Conservation (phyloP, 2,113 vertebrate species). For the Oceanodroma tethys region DNA sequence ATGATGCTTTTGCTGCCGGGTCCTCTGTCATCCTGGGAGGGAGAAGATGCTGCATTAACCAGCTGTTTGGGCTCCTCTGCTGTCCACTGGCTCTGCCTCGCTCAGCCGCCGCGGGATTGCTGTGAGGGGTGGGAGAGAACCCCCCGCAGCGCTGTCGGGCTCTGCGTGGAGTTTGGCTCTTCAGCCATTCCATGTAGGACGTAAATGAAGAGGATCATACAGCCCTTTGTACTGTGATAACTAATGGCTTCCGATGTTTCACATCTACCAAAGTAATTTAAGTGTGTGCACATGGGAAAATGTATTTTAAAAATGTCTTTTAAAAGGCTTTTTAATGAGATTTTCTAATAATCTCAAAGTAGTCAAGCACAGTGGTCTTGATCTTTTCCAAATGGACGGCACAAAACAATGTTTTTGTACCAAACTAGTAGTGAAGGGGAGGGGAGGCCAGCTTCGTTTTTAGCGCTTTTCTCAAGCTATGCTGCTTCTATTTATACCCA, state of each 20-base stretch:
- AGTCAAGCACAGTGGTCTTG: not conserved
- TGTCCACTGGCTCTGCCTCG: not conserved
- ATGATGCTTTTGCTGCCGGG: not conserved
- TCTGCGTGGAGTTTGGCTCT: not conserved
- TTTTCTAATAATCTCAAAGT: not conserved
- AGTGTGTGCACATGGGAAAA: not conserved
- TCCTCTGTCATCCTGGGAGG: not conserved
- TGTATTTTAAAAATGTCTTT: not conserved
- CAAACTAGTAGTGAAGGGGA: not conserved
- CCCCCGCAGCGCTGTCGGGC: rapidly evolving
- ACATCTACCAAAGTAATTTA: not conserved
- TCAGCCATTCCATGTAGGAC: not conserved
- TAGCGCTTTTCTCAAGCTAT: not conserved
- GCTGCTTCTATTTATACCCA: not conserved
- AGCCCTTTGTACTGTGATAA: not conserved
- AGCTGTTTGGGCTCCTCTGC: not conserved
- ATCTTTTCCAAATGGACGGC: not conserved
- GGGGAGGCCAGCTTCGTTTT: not conserved
- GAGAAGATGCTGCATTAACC: not conserved
- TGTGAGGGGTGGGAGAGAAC: not conserved
- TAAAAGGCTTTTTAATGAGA: not conserved
- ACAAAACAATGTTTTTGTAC: not conserved
- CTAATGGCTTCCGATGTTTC: not conserved
- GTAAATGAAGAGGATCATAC: not conserved
- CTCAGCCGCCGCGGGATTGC: not conserved